Conservation (phyloP, 1,140 invertebrate species). For the Bactericera cockerelli region DNA sequence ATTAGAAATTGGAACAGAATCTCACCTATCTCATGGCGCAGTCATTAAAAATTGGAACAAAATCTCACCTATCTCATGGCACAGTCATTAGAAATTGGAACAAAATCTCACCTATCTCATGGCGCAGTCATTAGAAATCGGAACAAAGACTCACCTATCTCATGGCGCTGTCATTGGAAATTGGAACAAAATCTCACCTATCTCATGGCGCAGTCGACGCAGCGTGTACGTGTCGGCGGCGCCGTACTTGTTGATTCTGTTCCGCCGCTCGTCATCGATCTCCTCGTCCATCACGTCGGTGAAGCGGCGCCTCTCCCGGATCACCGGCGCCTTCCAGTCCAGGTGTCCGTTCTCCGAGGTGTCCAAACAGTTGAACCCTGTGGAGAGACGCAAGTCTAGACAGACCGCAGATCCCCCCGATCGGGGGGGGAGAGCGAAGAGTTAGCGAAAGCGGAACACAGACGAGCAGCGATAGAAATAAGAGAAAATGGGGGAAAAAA, state of each 20-base stretch:
- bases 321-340: slow-evolving; percentile 53
- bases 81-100: no score
- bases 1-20: no score
- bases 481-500: background rate
- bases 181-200: no score
- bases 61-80: no score
- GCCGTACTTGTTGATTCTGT: slow-evolving; percentile 60
- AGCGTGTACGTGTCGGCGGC: slow-evolving; percentile 48
- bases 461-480: background rate
- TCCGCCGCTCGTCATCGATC: slow-evolving; percentile 75
- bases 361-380: slow-evolving; percentile 39
- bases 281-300: slow-evolving; percentile 93
- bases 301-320: slow-evolving; percentile 75
- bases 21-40: no score
- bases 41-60: no score
- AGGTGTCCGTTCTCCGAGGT: background rate
- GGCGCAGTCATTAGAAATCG: no score
- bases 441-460: no score
- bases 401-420: slow-evolving; percentile 31
- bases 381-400: slow-evolving; percentile 29
- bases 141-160: no score
- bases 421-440: no score
- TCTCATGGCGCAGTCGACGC: slow-evolving; percentile 59
- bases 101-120: no score
- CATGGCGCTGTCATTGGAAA: no score